Evolutionary conservation across 2,797 vertebrate genomes (phyloP).

Genomic region (Orestias chungarensis): DNA sequence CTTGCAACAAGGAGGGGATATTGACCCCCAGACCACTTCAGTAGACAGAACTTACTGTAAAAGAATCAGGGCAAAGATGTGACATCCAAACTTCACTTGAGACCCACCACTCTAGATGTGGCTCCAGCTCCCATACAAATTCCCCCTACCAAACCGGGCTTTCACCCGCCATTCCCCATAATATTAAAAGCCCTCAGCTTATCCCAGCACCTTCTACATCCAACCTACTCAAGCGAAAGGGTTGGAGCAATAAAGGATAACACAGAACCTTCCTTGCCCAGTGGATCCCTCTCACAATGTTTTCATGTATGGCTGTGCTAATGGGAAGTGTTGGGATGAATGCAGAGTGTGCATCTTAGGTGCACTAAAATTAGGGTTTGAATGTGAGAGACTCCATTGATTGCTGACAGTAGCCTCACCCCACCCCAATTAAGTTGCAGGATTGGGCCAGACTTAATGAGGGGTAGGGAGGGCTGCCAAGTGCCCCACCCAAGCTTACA

Average conservation of each 20-base stretch:
- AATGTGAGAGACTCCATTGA: neutral
- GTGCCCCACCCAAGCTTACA: neutral
- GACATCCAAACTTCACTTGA: too few species aligned
- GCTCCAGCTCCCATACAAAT: too few species aligned
- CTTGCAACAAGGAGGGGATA: neutral
- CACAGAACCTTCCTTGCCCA: neutral
- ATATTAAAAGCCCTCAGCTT: neutral
- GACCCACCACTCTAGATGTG: too few species aligned
- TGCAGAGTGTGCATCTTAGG: neutral
- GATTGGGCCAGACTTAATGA: too few species aligned
- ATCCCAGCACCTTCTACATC: neutral
- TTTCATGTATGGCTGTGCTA: neutral
- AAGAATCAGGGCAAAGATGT: too few species aligned
- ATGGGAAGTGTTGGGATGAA: neutral
- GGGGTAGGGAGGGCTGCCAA: neutral
- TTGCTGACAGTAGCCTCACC: neutral
- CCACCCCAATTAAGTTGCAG: too few species aligned
- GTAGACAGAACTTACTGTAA: too few species aligned
- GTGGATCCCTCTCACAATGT: neutral
- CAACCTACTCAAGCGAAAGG: neutral
- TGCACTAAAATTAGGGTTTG: neutral
- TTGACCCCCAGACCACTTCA: too few species aligned
- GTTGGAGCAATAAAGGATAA: neutral
- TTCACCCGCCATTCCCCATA: neutral
- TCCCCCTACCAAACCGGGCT: too few species aligned